Evolutionary conservation across 2,113 vertebrate species (phyloP).

Genomic region (Trogon surrucura): DNA sequence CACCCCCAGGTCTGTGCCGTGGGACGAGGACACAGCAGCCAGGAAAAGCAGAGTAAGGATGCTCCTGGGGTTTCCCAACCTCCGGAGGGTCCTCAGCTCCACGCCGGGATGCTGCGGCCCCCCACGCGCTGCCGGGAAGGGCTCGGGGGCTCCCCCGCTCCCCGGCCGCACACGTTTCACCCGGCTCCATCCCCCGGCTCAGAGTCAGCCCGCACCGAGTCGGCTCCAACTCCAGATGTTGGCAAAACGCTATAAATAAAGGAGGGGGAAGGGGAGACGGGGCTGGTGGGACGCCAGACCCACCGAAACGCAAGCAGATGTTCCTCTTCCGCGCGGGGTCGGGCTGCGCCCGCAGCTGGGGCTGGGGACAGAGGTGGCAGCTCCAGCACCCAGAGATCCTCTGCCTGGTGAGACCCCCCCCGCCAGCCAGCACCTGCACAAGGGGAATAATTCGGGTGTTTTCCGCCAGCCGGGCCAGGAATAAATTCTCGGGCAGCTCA

Average conservation of each 20-base stretch:
- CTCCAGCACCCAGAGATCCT: not conserved
- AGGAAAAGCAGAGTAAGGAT: not conserved
- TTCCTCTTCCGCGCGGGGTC: not conserved
- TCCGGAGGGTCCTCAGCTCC: not conserved
- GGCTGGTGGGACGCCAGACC: not conserved
- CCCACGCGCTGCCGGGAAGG: fast-evolving
- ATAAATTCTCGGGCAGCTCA: not conserved
- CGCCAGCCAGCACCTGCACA: not conserved
- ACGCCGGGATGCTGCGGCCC: fast-evolving
- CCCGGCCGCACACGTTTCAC: not conserved
- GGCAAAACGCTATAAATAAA: slow-evolving; percentile 44
- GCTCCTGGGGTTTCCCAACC: not conserved
- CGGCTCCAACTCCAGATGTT: slow-evolving; percentile 47
- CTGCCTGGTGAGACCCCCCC: fast-evolving
- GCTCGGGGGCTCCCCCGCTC: not conserved
- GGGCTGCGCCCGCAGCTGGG: not conserved
- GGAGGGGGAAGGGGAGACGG: not conserved
- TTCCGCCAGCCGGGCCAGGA: not conserved
- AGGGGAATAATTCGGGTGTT: not conserved
- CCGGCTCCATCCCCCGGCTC: not conserved
- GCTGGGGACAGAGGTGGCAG: not conserved
- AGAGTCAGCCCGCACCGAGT: not conserved
- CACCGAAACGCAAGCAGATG: slow-evolving; percentile 30
- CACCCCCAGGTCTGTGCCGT: fast-evolving
- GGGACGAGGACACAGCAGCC: fast-evolving